A percentile compares a stretch with the other conserved stretches of the same genome.
Evolutionary conservation across 2,888 invertebrate genomes (phyloP).

Genomic region (Ligdia adustata): DNA sequence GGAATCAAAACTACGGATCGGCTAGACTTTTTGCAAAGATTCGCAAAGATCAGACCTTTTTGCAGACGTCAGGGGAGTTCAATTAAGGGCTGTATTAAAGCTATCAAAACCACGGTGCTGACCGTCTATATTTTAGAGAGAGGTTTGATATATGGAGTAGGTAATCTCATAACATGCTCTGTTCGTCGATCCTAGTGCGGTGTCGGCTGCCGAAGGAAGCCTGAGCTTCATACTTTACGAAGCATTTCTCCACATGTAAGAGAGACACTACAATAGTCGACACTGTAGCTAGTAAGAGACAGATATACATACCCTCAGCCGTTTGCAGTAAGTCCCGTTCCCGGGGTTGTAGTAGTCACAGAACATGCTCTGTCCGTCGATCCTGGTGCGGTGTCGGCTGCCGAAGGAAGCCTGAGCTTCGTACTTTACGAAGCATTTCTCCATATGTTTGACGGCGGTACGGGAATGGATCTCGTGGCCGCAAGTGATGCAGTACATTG

Average conservation of each 20-base stretch:
- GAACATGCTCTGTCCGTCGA: slow-evolving; percentile 97
- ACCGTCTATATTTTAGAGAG: too few relatives aligned
- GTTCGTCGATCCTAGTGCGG: slow-evolving; percentile 95
- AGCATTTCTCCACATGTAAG: slow-evolving; percentile 99
- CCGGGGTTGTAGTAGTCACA: slow-evolving; percentile 97
- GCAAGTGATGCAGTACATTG: slow-evolving; percentile 98
- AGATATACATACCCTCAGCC: slow-evolving; percentile 86
- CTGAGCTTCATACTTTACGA: slow-evolving; percentile 98
- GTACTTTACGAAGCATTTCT: slow-evolving; percentile 98
- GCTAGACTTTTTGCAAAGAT: too few relatives aligned
- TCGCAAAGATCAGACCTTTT: too few relatives aligned
- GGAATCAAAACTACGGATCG: too few relatives aligned
- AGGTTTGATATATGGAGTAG: too few relatives aligned
- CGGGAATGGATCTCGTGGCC: slow-evolving; percentile 97
- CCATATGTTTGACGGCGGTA: slow-evolving; percentile 98
- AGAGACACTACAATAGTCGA: too few relatives aligned
- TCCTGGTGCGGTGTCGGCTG: slow-evolving; percentile 96
- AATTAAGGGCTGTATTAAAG: too few relatives aligned
- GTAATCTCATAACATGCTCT: slow-evolving; percentile 99
- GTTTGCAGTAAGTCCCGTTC: slow-evolving; percentile 97
- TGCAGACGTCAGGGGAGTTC: too few relatives aligned
- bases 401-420: slow-evolving; percentile 99
- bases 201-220: slow-evolving; percentile 98
- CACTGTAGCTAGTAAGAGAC: too few relatives aligned
- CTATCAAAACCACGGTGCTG: too few relatives aligned